These are phyloP conservation scores for Acronicta aceris DNA, from an alignment of 2,888 invertebrate genomes.

Conservation along the genomic window DNA sequence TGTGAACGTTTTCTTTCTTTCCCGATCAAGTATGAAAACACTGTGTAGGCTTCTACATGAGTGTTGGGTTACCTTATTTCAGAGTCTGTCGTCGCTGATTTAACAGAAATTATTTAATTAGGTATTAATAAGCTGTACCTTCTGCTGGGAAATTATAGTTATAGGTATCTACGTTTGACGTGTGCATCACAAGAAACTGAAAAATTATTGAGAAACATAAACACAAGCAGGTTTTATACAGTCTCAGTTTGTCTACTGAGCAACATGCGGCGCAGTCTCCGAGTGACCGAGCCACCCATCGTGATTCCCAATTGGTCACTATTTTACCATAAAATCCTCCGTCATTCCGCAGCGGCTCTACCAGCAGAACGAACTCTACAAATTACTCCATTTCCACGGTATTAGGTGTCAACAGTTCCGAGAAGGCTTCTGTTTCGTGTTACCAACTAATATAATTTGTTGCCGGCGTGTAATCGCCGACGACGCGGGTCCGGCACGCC, in stretches of 20 bases:
- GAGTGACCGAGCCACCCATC: constrained; percentile 22
- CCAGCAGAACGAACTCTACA: constrained; percentile 11
- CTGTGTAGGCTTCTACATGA: too few species aligned
- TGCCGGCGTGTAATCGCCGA: constrained; percentile 37
- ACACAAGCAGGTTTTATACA: too few species aligned
- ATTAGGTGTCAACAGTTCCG: constrained; percentile 38
- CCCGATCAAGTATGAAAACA: background rate
- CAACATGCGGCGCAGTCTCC: too few species aligned
- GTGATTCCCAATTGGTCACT: constrained; percentile 34
- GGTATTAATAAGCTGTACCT: too few species aligned
- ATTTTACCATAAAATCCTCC: constrained; percentile 34
- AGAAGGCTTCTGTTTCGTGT: constrained; percentile 41
- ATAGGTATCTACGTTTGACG: too few species aligned
- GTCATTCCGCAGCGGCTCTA: background rate
- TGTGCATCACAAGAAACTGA: too few species aligned
- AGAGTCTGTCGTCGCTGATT: too few species aligned
- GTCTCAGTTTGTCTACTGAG: too few species aligned
- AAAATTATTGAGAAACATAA: too few species aligned
- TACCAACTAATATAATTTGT: constrained; percentile 8
- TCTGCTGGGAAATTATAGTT: too few species aligned
- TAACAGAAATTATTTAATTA: too few species aligned
- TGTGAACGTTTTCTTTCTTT: background rate
- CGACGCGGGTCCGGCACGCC: constrained; percentile 18
- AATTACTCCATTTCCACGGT: constrained; percentile 26
- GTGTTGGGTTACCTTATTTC: too few species aligned